phyloP scores from a whole-genome alignment of 2,113 vertebrate species.

The Apodemus sylvaticus region DNA sequence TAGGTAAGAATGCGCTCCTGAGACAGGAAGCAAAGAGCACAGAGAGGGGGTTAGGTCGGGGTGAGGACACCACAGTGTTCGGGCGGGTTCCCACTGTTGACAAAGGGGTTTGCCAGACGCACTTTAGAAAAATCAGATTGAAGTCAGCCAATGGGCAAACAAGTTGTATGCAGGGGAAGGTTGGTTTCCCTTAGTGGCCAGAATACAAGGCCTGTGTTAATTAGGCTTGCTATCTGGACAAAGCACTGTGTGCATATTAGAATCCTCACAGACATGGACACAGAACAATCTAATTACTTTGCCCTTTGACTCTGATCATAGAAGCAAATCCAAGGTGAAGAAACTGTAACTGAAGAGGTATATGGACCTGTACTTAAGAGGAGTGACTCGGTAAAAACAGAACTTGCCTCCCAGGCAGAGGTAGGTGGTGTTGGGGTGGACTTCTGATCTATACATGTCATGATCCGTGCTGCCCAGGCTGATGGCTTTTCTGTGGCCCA shows the following conservation, averaged over 20 bases:
- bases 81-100: no score
- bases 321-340: neutral
- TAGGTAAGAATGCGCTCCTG: neutral
- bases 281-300: neutral
- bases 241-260: neutral
- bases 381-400: fast-evolving
- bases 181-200: no score
- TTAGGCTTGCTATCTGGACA: neutral
- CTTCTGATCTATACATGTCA: neutral
- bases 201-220: neutral
- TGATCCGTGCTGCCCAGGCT: neutral
- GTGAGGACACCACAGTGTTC: no score
- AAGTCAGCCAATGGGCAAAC: neutral
- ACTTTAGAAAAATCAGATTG: neutral
- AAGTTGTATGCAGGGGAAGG: neutral
- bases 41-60: neutral
- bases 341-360: neutral
- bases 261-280: neutral
- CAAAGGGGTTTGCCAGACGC: neutral
- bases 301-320: conserved; percentile 35
- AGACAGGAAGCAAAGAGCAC: neutral
- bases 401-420: neutral
- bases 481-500: neutral
- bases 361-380: neutral
- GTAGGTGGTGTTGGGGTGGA: neutral